phyloP scores from a whole-genome alignment of 2,113 vertebrate species.

The Catharus bicknelli region DNA sequence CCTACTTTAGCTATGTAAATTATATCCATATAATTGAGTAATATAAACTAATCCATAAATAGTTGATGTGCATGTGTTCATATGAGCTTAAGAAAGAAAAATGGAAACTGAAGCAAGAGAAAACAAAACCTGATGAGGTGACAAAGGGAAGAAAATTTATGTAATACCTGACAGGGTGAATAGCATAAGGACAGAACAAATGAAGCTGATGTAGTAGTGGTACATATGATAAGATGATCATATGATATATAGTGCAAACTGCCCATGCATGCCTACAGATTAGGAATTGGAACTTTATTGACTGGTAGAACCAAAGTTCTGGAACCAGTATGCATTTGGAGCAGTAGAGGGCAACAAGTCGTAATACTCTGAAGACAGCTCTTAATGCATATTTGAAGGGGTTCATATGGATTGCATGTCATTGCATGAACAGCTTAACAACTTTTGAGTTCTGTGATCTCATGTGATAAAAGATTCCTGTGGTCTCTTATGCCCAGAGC shows the following conservation, averaged over 20 bases:
- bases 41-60: neutral
- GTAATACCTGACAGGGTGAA: neutral
- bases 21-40: neutral
- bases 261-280: neutral
- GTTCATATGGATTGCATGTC: neutral
- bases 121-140: neutral
- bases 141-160: neutral
- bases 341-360: neutral
- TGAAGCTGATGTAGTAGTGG: neutral
- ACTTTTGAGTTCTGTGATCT: constrained; percentile 5
- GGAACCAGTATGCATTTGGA: neutral
- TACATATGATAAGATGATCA: accelerated
- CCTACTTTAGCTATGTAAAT: neutral
- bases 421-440: neutral
- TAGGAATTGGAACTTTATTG: neutral
- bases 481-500: neutral
- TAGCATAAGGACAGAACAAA: neutral
- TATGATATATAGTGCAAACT: neutral
- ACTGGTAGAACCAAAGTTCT: neutral
- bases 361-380: neutral
- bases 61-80: neutral
- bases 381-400: neutral
- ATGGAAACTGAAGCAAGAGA: neutral
- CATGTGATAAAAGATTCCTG: neutral
- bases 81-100: neutral